Conservation (phyloP, 2,113 vertebrate genomes). For the Mormoops blainvillei region DNA sequence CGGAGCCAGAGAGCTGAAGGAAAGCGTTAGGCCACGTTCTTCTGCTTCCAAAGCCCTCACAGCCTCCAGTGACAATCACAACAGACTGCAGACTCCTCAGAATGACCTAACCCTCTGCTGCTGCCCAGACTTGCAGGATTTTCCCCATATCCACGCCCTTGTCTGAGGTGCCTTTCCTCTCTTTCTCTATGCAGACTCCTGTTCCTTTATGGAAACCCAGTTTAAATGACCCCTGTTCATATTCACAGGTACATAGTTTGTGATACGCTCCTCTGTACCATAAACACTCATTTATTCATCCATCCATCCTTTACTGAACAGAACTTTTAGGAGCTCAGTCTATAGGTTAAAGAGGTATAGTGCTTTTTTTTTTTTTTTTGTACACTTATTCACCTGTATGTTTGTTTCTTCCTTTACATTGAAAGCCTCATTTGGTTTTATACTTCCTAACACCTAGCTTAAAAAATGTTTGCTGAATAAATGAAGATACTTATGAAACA, state of each 20-base stretch:
- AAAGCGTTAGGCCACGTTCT: background rate
- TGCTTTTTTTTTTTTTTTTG: background rate
- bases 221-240: background rate
- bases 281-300: background rate
- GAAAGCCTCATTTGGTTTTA: conserved; percentile 53
- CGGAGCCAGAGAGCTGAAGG: background rate
- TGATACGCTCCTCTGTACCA: background rate
- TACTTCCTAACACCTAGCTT: conserved; percentile 14
- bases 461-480: conserved; percentile 45
- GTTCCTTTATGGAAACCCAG: background rate
- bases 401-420: conserved; percentile 1
- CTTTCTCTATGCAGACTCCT: background rate
- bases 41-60: background rate
- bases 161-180: background rate
- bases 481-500: conserved; percentile 45
- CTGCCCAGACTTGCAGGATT: background rate
- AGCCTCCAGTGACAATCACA: background rate
- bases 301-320: background rate
- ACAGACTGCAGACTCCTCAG: background rate
- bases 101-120: background rate
- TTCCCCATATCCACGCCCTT: background rate
- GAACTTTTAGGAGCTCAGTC: background rate
- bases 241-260: background rate
- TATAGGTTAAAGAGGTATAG: background rate
- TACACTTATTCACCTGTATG: background rate